Percentiles rank a stretch among this genome's conserved stretches.
Evolutionary conservation across 2,888 invertebrate genomes (phyloP).

Genomic region (Scaptodrosophila latifasciaeformis): DNA sequence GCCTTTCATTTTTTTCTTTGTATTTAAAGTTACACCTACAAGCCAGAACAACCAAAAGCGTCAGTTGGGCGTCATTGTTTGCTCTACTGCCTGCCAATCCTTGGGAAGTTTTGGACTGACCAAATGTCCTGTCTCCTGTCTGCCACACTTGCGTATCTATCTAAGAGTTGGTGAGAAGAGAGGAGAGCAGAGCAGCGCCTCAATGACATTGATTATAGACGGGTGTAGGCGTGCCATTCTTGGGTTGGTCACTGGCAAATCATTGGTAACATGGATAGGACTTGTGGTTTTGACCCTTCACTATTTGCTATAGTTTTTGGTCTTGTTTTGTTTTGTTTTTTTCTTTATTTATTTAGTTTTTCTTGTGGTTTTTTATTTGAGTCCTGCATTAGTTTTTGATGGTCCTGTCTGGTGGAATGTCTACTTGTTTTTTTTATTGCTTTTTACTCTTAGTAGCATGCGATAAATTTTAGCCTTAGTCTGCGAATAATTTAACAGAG

Average conservation of each 20-base stretch:
- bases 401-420: conserved; percentile 1
- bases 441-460: conserved; percentile 42
- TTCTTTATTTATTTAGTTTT: conserved; percentile 39
- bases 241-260: not conserved
- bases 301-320: not conserved
- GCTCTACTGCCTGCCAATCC: not conserved
- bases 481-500: conserved; percentile 1
- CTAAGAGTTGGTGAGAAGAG: too few relatives aligned
- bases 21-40: conserved; percentile 53
- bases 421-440: not conserved
- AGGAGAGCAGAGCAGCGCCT: too few relatives aligned
- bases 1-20: conserved; percentile 35
- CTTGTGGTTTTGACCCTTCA: conserved; percentile 17
- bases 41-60: conserved; percentile 17
- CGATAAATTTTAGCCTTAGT: conserved; percentile 11
- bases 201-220: not conserved
- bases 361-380: conserved; percentile 43
- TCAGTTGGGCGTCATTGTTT: conserved; percentile 30
- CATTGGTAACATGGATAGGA: conserved; percentile 22
- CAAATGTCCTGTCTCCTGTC: too few relatives aligned
- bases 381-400: conserved; percentile 44
- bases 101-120: too few relatives aligned
- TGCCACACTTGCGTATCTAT: too few relatives aligned
- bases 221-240: not conserved
- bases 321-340: conserved; percentile 1